Evolutionary conservation across 2,113 vertebrate species (phyloP), one percentile per base, ranked within the genome.

Genomic region (Gadus macrocephalus): DNA sequence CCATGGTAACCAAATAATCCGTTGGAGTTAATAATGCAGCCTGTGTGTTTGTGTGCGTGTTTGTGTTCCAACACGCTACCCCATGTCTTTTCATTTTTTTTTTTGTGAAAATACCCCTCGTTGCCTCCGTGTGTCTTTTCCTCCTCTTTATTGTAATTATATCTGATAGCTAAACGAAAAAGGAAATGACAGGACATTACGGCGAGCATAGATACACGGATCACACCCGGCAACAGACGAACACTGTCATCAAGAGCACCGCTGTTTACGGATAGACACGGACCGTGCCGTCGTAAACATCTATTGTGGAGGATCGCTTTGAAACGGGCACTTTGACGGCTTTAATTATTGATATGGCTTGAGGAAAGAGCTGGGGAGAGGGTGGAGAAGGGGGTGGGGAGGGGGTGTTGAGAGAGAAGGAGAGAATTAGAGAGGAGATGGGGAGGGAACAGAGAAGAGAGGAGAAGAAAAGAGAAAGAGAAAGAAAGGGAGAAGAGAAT

Each of bases 1-100:
- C 84, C 83, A 83, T 20, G 15, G 73, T 81, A 71, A 87, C 86
- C 83, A 87, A 31, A 90, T 83, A 85, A 82, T 80, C 79, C 78
- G 63, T 80, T 75, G 1, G 11, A 78, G 83, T 85, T 83, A 71
- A 78, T 82, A 81, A 77, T 73, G 66, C 5, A 19, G 73, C 25
- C 53, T 68, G 27, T 35, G 55, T 28, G 67, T 20, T 27, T 42
- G 55, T 68, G 67, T 49, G 64, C 20, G 11, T 53, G 42, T 49
- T 7, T 53, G 38, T 66, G 42, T 53, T 20, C 42, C 42, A 49
- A 49, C 42, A 49, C 3, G 9, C 6, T 49, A 4, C 42, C 38
- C 28, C 35, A 3, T 64, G 16, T 16, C 14, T 31, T 5, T 17
- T 31, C 27, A 9, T 64, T 64, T 64, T 35, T 17, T 4, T 35